These are phyloP conservation scores for Phymastichus coffea DNA, from an alignment of 1,140 invertebrate genomes.

Conservation along the genomic window DNA sequence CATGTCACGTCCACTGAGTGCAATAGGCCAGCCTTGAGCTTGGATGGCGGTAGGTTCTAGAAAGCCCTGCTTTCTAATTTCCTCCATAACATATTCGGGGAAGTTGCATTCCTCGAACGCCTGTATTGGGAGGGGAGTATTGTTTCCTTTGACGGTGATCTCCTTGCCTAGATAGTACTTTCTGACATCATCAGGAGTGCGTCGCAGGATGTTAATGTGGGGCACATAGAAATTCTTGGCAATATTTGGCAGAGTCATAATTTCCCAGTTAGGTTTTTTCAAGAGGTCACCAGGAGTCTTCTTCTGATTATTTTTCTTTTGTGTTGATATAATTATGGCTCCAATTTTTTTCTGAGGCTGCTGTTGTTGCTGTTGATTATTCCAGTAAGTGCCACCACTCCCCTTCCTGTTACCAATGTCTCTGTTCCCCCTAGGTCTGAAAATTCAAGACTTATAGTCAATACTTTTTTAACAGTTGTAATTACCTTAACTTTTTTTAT, in stretches of 20 bases:
- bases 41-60: conserved; percentile 85
- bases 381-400: conserved; percentile 50
- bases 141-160: conserved; percentile 84
- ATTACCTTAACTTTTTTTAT: too few relatives aligned
- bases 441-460: conserved; percentile 34
- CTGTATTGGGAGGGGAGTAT: conserved; percentile 82
- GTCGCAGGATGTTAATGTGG: conserved; percentile 72
- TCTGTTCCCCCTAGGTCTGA: conserved; percentile 49
- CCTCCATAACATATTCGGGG: conserved; percentile 78
- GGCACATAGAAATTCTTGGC: conserved; percentile 91
- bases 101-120: conserved; percentile 88
- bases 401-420: conserved; percentile 49
- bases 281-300: conserved; percentile 77
- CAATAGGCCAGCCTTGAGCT: conserved; percentile 90
- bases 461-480: conserved; percentile 6
- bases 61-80: conserved; percentile 81
- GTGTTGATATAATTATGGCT: conserved; percentile 44
- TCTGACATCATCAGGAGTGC: conserved; percentile 72
- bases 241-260: conserved; percentile 75
- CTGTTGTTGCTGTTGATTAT: conserved; percentile 46
- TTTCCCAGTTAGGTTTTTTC: conserved; percentile 83
- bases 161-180: conserved; percentile 73
- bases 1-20: conserved; percentile 85
- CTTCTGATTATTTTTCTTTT: conserved; percentile 48
- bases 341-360: conserved; percentile 37